Percentiles rank a stretch among this genome's conserved stretches.
Conservation (phyloP, 2,797 vertebrate genomes). For the Clarias pachynema region DNA sequence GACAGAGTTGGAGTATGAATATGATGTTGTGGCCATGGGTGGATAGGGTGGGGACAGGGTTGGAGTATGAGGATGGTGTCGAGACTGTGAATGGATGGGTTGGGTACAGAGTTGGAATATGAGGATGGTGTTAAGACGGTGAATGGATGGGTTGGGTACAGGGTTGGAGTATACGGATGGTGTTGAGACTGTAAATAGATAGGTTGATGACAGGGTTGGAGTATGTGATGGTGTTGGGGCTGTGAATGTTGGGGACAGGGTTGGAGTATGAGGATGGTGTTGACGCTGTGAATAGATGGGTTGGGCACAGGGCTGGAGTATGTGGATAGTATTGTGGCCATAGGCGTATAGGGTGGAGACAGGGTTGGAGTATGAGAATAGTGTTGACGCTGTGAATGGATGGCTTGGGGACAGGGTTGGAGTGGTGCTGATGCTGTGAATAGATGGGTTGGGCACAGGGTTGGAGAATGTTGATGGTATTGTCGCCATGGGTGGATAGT, state of each 20-base stretch:
- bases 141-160: not conserved
- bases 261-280: not conserved
- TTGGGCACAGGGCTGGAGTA: not conserved
- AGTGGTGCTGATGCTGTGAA: not conserved
- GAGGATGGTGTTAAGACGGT: not conserved
- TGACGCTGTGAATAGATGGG: not conserved
- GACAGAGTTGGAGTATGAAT: too few relatives aligned
- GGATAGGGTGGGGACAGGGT: too few relatives aligned
- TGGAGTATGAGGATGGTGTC: not conserved
- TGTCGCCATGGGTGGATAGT: too few relatives aligned
- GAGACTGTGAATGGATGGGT: not conserved
- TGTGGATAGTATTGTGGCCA: not conserved
- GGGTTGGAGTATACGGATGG: not conserved
- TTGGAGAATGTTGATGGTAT: not conserved
- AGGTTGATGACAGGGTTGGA: not conserved
- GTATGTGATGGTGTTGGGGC: not conserved
- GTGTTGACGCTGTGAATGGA: not conserved
- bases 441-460: not conserved
- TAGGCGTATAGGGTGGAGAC: too few relatives aligned
- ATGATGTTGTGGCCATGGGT: not conserved
- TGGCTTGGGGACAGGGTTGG: not conserved
- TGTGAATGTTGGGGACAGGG: not conserved
- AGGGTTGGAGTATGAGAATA: not conserved
- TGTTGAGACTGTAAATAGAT: not conserved
- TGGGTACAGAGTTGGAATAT: not conserved